A percentile compares a stretch with the other conserved stretches of the same genome.
Conservation (phyloP, 2,113 vertebrate species). For the Conger conger region DNA sequence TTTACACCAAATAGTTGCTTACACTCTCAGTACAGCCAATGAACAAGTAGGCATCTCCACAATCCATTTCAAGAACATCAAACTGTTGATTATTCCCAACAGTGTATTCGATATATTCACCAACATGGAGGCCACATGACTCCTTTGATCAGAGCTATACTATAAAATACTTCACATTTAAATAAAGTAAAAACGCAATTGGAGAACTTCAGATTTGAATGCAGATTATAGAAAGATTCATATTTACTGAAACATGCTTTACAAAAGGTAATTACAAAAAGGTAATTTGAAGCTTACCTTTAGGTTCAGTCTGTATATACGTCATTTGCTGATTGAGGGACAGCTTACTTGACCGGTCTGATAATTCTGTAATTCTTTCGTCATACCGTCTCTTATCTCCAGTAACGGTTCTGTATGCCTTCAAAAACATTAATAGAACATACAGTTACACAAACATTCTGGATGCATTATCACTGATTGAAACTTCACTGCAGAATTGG, state of each 20-base stretch:
- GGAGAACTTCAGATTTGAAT: neutral
- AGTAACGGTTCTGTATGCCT: constrained; percentile 58
- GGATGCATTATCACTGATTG: neutral
- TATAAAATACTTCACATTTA: neutral
- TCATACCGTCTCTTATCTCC: constrained; percentile 59
- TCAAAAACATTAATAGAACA: constrained; percentile 24
- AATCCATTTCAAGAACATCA: neutral
- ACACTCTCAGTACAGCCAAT: neutral
- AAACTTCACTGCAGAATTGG: neutral
- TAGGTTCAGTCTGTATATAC: constrained; percentile 31
- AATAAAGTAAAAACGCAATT: neutral
- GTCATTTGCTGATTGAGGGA: neutral
- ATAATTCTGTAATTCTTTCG: constrained; percentile 56
- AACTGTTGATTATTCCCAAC: neutral
- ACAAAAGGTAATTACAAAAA: no score
- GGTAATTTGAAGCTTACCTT: constrained; percentile 41
- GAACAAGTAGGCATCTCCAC: neutral
- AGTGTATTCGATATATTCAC: no score
- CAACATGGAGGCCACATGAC: neutral
- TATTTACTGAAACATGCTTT: neutral
- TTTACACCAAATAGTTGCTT: neutral
- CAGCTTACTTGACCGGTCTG: constrained; percentile 37
- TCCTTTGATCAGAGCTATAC: neutral
- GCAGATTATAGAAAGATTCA: neutral
- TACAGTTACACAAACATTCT: neutral